Conservation (phyloP, 2,888 invertebrate species). For the Piscicola geometra region DNA sequence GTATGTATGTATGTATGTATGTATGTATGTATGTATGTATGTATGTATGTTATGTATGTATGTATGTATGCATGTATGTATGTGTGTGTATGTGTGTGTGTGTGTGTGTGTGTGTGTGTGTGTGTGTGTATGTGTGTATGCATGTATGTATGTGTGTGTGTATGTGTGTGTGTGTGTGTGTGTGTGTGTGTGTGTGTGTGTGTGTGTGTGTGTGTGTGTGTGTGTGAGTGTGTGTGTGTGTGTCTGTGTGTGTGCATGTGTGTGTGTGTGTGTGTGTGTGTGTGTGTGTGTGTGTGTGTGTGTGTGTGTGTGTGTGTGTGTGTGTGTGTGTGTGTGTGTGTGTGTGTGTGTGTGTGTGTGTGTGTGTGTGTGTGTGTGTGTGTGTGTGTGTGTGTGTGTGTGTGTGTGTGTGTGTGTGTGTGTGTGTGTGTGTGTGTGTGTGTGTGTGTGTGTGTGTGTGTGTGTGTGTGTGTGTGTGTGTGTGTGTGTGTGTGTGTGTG, state of each 20-base stretch:
- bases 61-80: too few relatives aligned
- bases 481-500: slow-evolving; percentile 19
- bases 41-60: too few relatives aligned
- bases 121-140: too few relatives aligned
- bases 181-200: too few relatives aligned
- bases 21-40: too few relatives aligned
- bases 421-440: slow-evolving; percentile 19
- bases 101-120: too few relatives aligned
- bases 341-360: neutral
- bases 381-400: slow-evolving; percentile 17
- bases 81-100: too few relatives aligned
- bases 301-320: slow-evolving; percentile 15
- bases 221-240: too few relatives aligned
- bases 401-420: slow-evolving; percentile 19
- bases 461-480: slow-evolving; percentile 16
- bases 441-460: slow-evolving; percentile 19
- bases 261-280: slow-evolving; percentile 11
- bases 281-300: slow-evolving; percentile 15
- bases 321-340: slow-evolving; percentile 15
- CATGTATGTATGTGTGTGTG: too few relatives aligned
- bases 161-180: too few relatives aligned
- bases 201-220: too few relatives aligned
- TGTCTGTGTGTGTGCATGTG: slow-evolving; percentile 4
- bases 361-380: slow-evolving; percentile 24
- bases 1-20: too few relatives aligned